Evolutionary conservation across 2,888 invertebrate genomes (phyloP).

Genomic region (Pedicia rivosa): DNA sequence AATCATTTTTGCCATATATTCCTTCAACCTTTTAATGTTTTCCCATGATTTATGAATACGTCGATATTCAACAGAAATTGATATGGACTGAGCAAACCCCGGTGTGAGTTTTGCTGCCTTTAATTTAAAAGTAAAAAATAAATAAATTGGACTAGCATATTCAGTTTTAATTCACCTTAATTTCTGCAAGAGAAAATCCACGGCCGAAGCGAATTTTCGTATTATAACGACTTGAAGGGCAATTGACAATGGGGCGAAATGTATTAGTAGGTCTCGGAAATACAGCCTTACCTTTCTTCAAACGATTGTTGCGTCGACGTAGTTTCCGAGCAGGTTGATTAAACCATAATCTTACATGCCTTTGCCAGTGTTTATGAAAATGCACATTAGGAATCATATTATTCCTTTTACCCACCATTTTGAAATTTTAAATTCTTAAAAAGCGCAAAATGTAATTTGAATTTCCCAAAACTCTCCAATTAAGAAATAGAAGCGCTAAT

Average conservation of each 20-base stretch:
- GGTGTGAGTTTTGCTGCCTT: constrained; percentile 72
- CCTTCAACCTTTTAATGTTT: constrained; percentile 92
- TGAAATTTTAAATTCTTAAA: too few species aligned
- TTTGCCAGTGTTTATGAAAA: constrained; percentile 99
- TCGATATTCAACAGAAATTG: constrained; percentile 89
- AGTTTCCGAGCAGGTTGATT: constrained; percentile 94
- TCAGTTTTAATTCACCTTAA: constrained; percentile 43
- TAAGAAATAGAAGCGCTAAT: too few species aligned
- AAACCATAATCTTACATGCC: constrained; percentile 96
- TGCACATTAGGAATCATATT: constrained; percentile 99
- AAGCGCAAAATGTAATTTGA: too few species aligned
- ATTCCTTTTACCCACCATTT: constrained; percentile 78
- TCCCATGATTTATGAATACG: constrained; percentile 87
- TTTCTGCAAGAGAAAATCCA: constrained; percentile 90
- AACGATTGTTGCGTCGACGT: constrained; percentile 71
- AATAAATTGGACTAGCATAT: not conserved
- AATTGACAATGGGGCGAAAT: constrained; percentile 80
- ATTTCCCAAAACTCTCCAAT: too few species aligned
- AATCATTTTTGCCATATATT: constrained; percentile 88
- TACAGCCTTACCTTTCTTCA: constrained; percentile 81
- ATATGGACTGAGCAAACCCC: constrained; percentile 79
- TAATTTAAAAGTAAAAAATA: constrained; percentile 16
- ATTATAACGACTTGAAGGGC: constrained; percentile 91
- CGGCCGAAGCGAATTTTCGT: constrained; percentile 87
- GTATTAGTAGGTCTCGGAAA: constrained; percentile 87